Base-by-base conservation (phyloP, 2,888 invertebrate species). In the Tetramorium bicarinatum region DNA sequence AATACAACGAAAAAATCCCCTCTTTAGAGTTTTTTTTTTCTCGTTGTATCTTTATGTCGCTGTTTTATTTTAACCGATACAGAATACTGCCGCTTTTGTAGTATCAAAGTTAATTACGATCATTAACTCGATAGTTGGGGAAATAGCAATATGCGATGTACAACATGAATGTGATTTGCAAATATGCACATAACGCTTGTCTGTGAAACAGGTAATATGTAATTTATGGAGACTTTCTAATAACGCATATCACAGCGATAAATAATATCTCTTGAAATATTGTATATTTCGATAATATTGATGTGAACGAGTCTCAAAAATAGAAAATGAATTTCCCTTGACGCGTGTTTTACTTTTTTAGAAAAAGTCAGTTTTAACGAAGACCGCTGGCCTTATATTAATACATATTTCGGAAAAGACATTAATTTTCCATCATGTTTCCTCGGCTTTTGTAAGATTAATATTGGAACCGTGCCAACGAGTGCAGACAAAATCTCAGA, bases 391-490 rank as follows among this genome's bases (percentile, higher is more conserved):
- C 2, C 18, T 25, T 6, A 41, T 41, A 38, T 72, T 74, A 74
- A 75, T 61, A 47, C 15, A 15, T 47, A 54, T 69, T 44, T 77
- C 15, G n/a, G 2, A 44, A 52, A 66, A 54, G 77, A 54, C 54
- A 77, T 54, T 77, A 77, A 77, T 69, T 69, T 77, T 69, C 44
- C 54, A 77, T 77, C 77, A 56, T 77, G 71, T 77, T 61, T n/a
- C 54, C 69, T 41, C n/a, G 25, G n/a, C 54, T 77, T 69, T 69
- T 77, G 29, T 52, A 66, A 66, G 66, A 77, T 77, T 77, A 69
- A 77, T 69, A 44, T 69, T 77, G 77, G 77, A 77, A 9, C 41
- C 38, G 54, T 54, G 77, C 77, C 77, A 77, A 77, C 76, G 21
- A 49, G 54, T 8, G 67, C 76, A 21, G 56, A 72, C 41, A 59